These are phyloP conservation scores for Baccha elongata DNA, from an alignment of 2,888 invertebrate genomes.

Conservation along the genomic window DNA sequence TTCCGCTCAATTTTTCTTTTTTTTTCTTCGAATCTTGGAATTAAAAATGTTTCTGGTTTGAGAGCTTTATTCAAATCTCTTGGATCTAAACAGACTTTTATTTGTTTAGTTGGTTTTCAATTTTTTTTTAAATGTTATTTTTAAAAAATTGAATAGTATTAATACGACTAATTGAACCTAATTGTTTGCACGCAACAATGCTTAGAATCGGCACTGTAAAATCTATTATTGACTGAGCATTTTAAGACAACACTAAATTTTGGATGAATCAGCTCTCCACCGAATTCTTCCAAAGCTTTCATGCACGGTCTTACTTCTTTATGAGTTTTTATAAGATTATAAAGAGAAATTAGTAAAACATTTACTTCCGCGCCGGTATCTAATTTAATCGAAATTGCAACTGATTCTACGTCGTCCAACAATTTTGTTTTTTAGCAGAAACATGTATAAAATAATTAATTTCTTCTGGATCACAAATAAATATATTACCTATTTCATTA, in stretches of 20 bases:
- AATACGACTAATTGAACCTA: not conserved
- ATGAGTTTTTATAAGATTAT: conserved; percentile 9
- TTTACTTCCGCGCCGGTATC: conserved; percentile 24
- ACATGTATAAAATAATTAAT: conserved; percentile 2
- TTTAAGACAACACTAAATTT: not conserved
- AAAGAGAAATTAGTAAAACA: conserved; percentile 6
- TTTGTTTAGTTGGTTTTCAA: conserved; percentile 29
- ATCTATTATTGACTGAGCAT: not conserved
- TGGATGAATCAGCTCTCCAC: not conserved
- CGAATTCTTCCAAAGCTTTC: conserved; percentile 8
- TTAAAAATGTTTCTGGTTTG: conserved; percentile 41
- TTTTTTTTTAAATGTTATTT: not conserved
- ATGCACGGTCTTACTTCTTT: conserved; percentile 16
- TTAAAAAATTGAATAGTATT: not conserved
- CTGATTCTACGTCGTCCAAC: conserved; percentile 15
- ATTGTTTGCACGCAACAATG: not conserved
- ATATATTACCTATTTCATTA: no score
- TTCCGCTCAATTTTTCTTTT: conserved; percentile 35
- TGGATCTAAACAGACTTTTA: conserved; percentile 58
- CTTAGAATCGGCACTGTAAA: conserved; percentile 12
- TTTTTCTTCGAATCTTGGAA: conserved; percentile 65
- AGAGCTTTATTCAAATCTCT: conserved; percentile 53
- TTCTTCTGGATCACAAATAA: conserved; percentile 1
- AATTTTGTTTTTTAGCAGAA: conserved; percentile 12
- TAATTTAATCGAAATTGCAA: conserved; percentile 6